Evolutionary conservation across 2,888 invertebrate species (phyloP), one percentile per base, ranked within the genome.

Genomic region (Poecilobothrus nobilitatus): DNA sequence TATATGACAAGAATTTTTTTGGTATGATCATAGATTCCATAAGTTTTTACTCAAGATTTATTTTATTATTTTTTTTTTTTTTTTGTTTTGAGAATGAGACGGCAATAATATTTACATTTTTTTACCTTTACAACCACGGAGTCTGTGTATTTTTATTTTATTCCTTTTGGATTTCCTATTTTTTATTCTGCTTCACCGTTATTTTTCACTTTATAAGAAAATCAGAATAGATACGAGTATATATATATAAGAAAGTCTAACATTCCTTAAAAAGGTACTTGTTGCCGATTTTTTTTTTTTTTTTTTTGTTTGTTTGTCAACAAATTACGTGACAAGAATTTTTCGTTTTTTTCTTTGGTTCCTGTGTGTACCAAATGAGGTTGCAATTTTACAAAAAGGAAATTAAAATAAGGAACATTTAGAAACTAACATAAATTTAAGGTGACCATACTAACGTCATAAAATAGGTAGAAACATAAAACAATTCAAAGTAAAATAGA

Each of bases 301-400:
- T 53, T 53, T 53, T 53, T 18, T 18, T 53, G 1, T 18, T 2
- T 53, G 53, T 53, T 53, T 53, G 53, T 53, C 53, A 53, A 53
- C 53, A 53, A 53, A 53, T 53, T 53, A 53, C 53, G 53, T 53
- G 53, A 53, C 53, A 53, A 53, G 53, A 53, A 53, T 53, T 12
- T 53, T 44, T 44, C 12, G 9, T 53, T 53, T 53, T 53, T 41
- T 41, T 8, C 2, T 9, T 41, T 41, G 15, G 2, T 53, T 53
- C 53, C n/a, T 53, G 53, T 53, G 53, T 53, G n/a, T 53, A n/a
- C 53, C 53, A 53, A 53, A 53, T 53, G 53, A 53, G 53, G 53
- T 53, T 53, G 53, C 53, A 53, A 53, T 53, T 53, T 53, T 53
- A 53, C 2, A 53, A 6, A 53, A 53, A 37, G 27, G 27, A 27